Evolutionary conservation across 2,113 vertebrate species (phyloP).

Genomic region (Cyprinodon tularosa): DNA sequence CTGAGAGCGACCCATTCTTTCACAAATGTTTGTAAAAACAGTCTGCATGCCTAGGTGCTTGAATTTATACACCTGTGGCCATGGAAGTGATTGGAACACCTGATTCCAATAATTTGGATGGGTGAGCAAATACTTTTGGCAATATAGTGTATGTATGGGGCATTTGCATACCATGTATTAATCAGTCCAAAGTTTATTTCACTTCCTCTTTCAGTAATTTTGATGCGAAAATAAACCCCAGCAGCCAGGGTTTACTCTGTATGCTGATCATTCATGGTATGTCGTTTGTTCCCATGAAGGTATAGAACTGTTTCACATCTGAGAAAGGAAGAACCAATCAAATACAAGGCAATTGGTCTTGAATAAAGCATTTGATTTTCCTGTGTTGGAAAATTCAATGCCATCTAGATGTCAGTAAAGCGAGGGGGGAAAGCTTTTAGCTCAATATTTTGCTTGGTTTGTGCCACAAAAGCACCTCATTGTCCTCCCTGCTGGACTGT

Average conservation of each 20-base stretch:
- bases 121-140: no score
- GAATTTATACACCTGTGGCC: no score
- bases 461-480: constrained; percentile 55
- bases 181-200: not conserved
- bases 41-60: no score
- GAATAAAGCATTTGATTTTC: constrained; percentile 75
- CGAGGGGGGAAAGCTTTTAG: constrained; percentile 48
- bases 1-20: no score
- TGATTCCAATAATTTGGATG: no score
- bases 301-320: constrained; percentile 52
- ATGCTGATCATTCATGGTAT: not conserved
- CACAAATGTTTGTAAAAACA: no score
- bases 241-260: constrained; percentile 5
- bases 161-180: constrained; percentile 3
- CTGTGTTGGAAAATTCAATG: constrained; percentile 77
- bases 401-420: constrained; percentile 61
- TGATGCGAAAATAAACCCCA: constrained; percentile 19
- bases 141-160: no score
- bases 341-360: constrained; percentile 73
- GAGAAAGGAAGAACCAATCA: constrained; percentile 56
- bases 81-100: no score
- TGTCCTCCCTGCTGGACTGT: constrained; percentile 52
- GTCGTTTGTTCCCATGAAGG: constrained; percentile 38
- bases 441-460: constrained; percentile 65
- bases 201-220: not conserved